phyloP scores from a whole-genome alignment of 2,888 invertebrate species.

The Steinernema carpocapsae region DNA sequence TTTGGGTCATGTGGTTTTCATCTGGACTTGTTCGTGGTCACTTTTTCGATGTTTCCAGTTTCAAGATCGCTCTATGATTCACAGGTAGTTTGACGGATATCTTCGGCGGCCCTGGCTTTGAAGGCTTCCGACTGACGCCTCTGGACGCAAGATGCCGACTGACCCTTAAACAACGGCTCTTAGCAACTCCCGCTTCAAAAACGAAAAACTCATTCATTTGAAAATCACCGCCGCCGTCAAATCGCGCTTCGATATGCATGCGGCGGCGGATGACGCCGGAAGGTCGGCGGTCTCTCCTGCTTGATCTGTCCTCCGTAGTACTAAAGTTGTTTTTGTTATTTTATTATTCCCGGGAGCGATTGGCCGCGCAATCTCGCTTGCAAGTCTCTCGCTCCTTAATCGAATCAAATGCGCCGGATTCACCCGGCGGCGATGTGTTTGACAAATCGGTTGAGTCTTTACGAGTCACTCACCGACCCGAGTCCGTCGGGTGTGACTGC shows the following conservation, averaged over 20 bases:
- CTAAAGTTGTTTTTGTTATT: constrained; percentile 35
- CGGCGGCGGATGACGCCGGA: not conserved
- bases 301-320: not conserved
- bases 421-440: constrained; percentile 3
- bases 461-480: not conserved
- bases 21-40: not conserved
- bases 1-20: not conserved
- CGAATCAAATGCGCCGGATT: constrained; percentile 33
- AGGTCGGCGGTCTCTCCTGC: not conserved
- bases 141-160: not conserved
- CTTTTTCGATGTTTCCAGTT: no score
- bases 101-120: not conserved
- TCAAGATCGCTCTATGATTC: no score
- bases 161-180: not conserved
- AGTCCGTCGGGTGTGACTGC: no score
- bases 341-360: constrained; percentile 28
- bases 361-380: not conserved
- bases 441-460: constrained; percentile 14
- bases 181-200: not conserved
- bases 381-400: constrained; percentile 30
- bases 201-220: constrained; percentile 16
- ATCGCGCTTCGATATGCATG: constrained; percentile 8
- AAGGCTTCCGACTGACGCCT: not conserved
- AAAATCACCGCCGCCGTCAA: constrained; percentile 16
- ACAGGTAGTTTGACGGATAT: not conserved